These are phyloP conservation scores for Rhopalosiphum maidis DNA, from an alignment of 1,140 invertebrate species.

Conservation along the genomic window DNA sequence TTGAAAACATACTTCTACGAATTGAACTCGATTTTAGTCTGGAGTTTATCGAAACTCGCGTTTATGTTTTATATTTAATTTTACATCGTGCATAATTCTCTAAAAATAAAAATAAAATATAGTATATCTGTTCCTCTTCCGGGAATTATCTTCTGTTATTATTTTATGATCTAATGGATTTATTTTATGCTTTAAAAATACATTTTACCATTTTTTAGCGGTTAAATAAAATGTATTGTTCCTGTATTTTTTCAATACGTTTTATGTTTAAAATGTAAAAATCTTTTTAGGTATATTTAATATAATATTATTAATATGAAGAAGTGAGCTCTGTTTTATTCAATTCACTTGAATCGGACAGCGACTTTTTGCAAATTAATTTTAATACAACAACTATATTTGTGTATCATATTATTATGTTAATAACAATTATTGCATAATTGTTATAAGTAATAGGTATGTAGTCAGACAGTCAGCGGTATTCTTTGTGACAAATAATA, in stretches of 20 bases:
- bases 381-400: background rate
- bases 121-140: background rate
- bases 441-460: background rate
- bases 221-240: background rate
- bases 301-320: background rate
- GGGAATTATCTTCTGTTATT: background rate
- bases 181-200: background rate
- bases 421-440: conserved; percentile 14
- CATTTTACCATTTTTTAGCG: background rate
- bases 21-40: background rate
- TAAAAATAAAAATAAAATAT: background rate
- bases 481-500: background rate
- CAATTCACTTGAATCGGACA: background rate
- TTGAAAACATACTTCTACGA: conserved; percentile 22
- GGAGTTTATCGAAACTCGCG: background rate
- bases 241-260: background rate
- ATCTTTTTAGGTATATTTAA: background rate
- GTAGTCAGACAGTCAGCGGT: background rate
- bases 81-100: background rate
- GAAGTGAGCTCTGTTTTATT: background rate
- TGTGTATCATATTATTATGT: background rate
- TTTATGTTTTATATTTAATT: background rate
- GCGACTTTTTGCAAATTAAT: background rate
- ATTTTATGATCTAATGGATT: background rate
- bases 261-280: background rate